phyloP scores from a whole-genome alignment of 2,113 vertebrate species.

The Cololabis saira region DNA sequence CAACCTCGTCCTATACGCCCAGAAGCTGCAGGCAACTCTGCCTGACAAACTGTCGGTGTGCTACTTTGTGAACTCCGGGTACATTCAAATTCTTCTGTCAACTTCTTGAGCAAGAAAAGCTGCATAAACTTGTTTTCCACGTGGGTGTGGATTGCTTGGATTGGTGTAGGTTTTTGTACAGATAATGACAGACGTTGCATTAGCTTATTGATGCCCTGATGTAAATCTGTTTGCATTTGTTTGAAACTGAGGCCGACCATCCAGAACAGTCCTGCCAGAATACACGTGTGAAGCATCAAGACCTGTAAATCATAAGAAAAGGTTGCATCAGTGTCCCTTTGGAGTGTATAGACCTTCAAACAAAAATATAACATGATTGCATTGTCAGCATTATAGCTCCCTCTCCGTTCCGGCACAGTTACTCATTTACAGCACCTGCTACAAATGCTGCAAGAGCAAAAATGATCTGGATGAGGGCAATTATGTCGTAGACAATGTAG shows the following conservation, averaged over 20 bases:
- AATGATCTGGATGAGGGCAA: conserved; percentile 18
- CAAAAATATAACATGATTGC: neutral
- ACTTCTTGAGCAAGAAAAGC: neutral
- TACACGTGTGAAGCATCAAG: too few relatives aligned
- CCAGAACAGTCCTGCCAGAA: too few relatives aligned
- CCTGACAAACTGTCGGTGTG: conserved; percentile 91
- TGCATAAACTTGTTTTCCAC: neutral
- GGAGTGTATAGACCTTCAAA: neutral
- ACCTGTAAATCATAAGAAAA: too few relatives aligned
- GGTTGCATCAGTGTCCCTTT: neutral
- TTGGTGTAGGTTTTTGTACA: neutral
- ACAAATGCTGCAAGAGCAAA: conserved; percentile 7
- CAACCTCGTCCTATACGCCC: conserved; percentile 92
- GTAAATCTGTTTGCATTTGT: too few relatives aligned
- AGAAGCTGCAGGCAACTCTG: conserved; percentile 88
- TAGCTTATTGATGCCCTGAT: too few relatives aligned
- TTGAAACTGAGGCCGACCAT: too few relatives aligned
- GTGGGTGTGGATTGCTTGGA: neutral
- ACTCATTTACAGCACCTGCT: conserved; percentile 45
- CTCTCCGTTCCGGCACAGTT: neutral
- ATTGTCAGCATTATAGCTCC: neutral
- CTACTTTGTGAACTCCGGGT: conserved; percentile 99
- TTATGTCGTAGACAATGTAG: conserved; percentile 21
- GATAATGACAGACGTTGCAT: neutral
- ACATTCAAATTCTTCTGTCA: conserved; percentile 43